Conservation (phyloP, 2,113 vertebrate genomes). For the Hoplias malabaricus region DNA sequence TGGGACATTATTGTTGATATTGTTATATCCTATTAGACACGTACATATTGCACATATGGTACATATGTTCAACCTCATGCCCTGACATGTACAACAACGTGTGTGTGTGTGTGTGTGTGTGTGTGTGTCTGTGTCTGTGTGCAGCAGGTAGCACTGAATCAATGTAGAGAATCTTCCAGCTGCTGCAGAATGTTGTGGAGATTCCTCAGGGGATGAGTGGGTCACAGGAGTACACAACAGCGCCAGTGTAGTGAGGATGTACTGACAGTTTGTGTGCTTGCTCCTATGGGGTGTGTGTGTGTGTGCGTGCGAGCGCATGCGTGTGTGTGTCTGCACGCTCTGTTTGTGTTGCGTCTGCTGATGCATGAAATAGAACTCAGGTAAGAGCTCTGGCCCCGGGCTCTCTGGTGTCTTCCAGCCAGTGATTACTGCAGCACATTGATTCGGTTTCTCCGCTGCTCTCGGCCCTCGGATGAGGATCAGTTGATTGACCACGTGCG, state of each 20-base stretch:
- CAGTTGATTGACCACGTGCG: constrained; percentile 69
- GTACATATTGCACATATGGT: neutral
- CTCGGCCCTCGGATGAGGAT: constrained; percentile 50
- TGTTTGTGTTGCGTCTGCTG: constrained; percentile 72
- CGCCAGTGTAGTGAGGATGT: constrained; percentile 26
- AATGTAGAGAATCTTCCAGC: constrained; percentile 14
- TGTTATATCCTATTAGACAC: too few species aligned
- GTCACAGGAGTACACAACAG: constrained; percentile 50
- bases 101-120: neutral
- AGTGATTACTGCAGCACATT: constrained; percentile 78
- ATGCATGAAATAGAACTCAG: constrained; percentile 79
- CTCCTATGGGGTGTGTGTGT: constrained; percentile 48
- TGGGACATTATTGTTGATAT: too few species aligned
- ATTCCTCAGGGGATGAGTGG: constrained; percentile 69
- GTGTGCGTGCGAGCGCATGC: constrained; percentile 62
- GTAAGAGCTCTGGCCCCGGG: constrained; percentile 68
- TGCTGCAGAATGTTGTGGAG: constrained; percentile 67
- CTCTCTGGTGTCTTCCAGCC: constrained; percentile 71
- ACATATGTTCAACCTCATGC: neutral
- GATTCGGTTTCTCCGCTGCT: constrained; percentile 70
- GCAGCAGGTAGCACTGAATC: neutral
- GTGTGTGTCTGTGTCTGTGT: constrained; percentile 36
- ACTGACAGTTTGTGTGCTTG: constrained; percentile 31
- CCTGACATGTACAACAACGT: neutral
- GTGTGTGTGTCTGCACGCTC: constrained; percentile 50